These are phyloP conservation scores for Meriones unguiculatus DNA, from an alignment of 2,113 vertebrate genomes.

Conservation along the genomic window DNA sequence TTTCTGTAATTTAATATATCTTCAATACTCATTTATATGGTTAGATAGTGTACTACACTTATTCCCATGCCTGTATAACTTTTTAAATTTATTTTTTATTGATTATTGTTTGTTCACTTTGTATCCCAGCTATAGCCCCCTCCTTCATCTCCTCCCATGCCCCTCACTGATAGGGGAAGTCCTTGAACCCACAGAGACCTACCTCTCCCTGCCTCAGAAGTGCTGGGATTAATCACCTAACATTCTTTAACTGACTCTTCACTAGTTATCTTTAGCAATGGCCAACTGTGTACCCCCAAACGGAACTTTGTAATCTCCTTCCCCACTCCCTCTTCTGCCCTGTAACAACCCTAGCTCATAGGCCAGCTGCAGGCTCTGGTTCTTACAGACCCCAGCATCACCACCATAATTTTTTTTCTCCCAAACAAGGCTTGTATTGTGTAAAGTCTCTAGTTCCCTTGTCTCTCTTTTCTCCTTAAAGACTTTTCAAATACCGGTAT, in stretches of 20 bases:
- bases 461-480: neutral
- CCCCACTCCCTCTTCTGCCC: neutral
- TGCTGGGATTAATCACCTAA: neutral
- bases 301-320: neutral
- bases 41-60: no score
- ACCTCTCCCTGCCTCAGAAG: no score
- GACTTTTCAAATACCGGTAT: neutral
- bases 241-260: neutral
- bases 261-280: neutral
- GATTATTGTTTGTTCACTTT: no score
- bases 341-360: neutral
- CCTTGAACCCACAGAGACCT: no score
- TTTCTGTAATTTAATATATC: no score
- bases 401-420: neutral
- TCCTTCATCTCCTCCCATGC: no score
- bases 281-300: neutral
- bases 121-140: no score
- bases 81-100: no score
- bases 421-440: neutral
- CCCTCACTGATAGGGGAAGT: no score
- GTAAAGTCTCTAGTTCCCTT: neutral
- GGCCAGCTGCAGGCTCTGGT: neutral
- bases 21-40: no score
- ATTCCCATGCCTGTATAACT: no score
- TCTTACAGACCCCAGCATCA: neutral